phyloP scores from a whole-genome alignment of 2,113 vertebrate species.

The Oncorhynchus gorbuscha region DNA sequence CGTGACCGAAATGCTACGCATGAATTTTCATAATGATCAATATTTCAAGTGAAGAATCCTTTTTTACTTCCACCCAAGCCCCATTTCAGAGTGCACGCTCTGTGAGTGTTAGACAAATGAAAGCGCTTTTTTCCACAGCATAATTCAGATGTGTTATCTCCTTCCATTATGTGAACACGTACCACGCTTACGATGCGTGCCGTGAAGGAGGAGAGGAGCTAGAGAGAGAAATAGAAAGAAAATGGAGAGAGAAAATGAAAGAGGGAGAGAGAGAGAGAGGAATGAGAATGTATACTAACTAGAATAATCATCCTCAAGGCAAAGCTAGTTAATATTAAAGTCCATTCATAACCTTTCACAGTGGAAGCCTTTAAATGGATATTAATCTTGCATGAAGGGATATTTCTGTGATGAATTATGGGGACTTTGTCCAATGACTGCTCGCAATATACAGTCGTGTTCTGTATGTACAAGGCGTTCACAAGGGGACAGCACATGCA shows the following conservation, averaged over 20 bases:
- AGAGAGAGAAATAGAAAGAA: slow-evolving; percentile 4
- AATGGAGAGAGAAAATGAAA: slow-evolving; percentile 8
- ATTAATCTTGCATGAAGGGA: slow-evolving; percentile 72
- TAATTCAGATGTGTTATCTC: slow-evolving; percentile 73
- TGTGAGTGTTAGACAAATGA: slow-evolving; percentile 64
- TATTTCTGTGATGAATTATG: slow-evolving; percentile 63
- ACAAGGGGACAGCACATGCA: background rate
- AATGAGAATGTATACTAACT: slow-evolving; percentile 43
- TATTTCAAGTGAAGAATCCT: slow-evolving; percentile 45
- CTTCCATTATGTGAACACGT: slow-evolving; percentile 57
- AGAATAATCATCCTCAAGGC: slow-evolving; percentile 67
- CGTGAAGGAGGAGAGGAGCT: background rate
- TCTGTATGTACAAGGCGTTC: background rate
- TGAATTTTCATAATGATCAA: slow-evolving; percentile 59
- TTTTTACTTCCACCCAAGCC: slow-evolving; percentile 43
- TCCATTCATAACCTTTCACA: slow-evolving; percentile 70
- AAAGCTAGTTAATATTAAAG: slow-evolving; percentile 72
- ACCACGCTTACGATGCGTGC: slow-evolving; percentile 56
- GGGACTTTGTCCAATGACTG: background rate
- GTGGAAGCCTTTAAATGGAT: slow-evolving; percentile 48
- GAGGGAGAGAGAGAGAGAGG: slow-evolving; percentile 20
- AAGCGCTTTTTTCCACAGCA: slow-evolving; percentile 61
- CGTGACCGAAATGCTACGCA: slow-evolving; percentile 51
- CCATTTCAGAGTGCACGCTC: slow-evolving; percentile 51
- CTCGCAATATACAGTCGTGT: background rate